Percentiles rank a stretch among this genome's conserved stretches.
These are phyloP conservation scores for Artibeus lituratus DNA, from an alignment of 2,797 vertebrate species.

Conservation along the genomic window DNA sequence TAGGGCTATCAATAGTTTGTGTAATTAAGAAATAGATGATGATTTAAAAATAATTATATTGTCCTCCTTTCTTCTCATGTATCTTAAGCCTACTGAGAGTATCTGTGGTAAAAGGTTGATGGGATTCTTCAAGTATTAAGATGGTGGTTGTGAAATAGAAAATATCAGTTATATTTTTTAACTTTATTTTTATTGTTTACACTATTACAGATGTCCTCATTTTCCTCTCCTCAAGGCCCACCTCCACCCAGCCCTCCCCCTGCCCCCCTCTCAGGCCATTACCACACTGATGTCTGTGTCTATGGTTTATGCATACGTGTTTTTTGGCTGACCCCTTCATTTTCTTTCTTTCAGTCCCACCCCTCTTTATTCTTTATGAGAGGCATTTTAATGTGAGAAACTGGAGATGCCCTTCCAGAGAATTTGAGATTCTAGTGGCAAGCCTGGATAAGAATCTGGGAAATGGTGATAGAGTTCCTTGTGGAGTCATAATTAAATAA, in stretches of 20 bases:
- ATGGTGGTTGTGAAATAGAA: neutral
- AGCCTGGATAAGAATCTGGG: neutral
- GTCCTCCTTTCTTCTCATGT: neutral
- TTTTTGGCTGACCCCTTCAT: neutral
- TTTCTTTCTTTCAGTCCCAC: too few species aligned
- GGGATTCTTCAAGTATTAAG: neutral
- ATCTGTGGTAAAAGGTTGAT: neutral
- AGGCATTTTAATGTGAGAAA: neutral
- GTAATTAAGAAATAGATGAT: neutral
- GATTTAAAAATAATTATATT: neutral
- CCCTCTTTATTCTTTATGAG: neutral
- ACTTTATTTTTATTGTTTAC: neutral
- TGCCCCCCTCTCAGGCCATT: neutral
- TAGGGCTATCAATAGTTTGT: neutral
- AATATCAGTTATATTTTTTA: neutral
- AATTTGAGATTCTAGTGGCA: neutral
- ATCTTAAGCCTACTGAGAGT: neutral
- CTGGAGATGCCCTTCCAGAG: neutral
- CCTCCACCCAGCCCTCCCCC: neutral
- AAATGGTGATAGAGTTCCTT: neutral
- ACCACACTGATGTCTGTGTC: neutral
- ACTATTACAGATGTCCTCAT: neutral
- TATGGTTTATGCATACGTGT: neutral
- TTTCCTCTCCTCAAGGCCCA: neutral
- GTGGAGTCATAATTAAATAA: neutral